phyloP scores from a whole-genome alignment of 1,140 invertebrate species.

The Callitettix versicolor region DNA sequence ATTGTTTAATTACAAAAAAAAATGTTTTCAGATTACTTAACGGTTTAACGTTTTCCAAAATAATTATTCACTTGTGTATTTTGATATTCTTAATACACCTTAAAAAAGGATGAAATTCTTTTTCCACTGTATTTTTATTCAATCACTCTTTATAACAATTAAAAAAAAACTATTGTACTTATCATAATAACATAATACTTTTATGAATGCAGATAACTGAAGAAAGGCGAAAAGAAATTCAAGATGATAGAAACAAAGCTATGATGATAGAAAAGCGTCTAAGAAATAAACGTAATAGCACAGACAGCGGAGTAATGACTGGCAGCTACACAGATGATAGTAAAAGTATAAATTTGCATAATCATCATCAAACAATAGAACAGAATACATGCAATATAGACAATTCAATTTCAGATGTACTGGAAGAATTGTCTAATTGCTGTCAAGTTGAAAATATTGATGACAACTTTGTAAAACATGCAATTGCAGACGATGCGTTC shows the following conservation, averaged over 20 bases:
- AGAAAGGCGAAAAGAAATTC: conserved; percentile 1
- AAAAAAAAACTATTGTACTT: too few relatives aligned
- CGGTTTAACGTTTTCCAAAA: too few relatives aligned
- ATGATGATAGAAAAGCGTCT: background rate
- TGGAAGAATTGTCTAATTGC: background rate
- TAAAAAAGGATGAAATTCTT: too few relatives aligned
- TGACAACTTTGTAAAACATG: background rate
- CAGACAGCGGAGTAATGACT: conserved; percentile 5
- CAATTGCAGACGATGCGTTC: background rate
- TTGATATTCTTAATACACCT: too few relatives aligned
- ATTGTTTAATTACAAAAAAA: too few relatives aligned
- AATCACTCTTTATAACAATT: too few relatives aligned
- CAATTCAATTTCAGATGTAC: background rate
- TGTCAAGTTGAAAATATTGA: background rate
- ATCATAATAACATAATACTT: too few relatives aligned
- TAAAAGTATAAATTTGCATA: background rate
- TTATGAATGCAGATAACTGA: conserved; percentile 4
- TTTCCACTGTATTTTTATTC: too few relatives aligned
- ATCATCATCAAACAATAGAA: background rate
- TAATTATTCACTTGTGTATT: too few relatives aligned
- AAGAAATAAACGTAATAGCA: conserved; percentile 1
- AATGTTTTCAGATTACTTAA: too few relatives aligned
- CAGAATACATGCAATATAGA: background rate
- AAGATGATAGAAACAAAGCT: background rate
- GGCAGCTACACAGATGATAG: background rate